A percentile compares a stretch with the other conserved stretches of the same genome.
Evolutionary conservation across 2,888 invertebrate species (phyloP).

Genomic region (Pollenia griseotomentosa): DNA sequence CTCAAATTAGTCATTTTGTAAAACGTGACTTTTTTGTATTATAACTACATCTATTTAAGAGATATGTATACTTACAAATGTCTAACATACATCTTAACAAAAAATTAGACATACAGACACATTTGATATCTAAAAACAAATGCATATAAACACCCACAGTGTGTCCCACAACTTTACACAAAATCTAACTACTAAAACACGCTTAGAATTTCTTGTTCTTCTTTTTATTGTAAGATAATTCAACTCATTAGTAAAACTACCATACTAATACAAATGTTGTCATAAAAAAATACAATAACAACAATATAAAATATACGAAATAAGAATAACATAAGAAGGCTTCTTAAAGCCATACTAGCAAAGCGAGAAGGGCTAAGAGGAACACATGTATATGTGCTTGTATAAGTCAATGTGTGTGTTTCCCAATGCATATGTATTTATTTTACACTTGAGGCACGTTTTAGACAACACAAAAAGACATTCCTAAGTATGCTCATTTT

Average conservation of each 20-base stretch:
- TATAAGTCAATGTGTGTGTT: neutral
- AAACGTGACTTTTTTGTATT: slow-evolving; percentile 75
- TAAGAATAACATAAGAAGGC: slow-evolving; percentile 62
- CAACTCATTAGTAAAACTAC: slow-evolving; percentile 75
- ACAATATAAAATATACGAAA: slow-evolving; percentile 54
- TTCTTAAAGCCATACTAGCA: slow-evolving; percentile 19
- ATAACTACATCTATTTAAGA: slow-evolving; percentile 40
- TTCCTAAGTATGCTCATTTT: slow-evolving; percentile 71
- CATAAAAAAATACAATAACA: slow-evolving; percentile 29
- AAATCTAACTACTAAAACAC: slow-evolving; percentile 41
- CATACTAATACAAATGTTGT: slow-evolving; percentile 68
- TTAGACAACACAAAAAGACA: slow-evolving; percentile 71
- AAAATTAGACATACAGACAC: neutral
- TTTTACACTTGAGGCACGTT: slow-evolving; percentile 74
- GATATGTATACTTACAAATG: neutral
- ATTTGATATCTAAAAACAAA: neutral
- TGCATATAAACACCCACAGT: slow-evolving; percentile 1
- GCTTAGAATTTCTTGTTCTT: slow-evolving; percentile 54
- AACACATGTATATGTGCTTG: slow-evolving; percentile 41
- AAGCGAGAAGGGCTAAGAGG: slow-evolving; percentile 17
- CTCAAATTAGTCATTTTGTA: slow-evolving; percentile 75
- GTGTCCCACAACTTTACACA: neutral
- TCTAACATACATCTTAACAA: slow-evolving; percentile 25
- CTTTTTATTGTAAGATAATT: slow-evolving; percentile 68
- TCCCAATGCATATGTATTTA: slow-evolving; percentile 61